phyloP scores from a whole-genome alignment of 2,888 invertebrate species.

The Orthosia gothica region DNA sequence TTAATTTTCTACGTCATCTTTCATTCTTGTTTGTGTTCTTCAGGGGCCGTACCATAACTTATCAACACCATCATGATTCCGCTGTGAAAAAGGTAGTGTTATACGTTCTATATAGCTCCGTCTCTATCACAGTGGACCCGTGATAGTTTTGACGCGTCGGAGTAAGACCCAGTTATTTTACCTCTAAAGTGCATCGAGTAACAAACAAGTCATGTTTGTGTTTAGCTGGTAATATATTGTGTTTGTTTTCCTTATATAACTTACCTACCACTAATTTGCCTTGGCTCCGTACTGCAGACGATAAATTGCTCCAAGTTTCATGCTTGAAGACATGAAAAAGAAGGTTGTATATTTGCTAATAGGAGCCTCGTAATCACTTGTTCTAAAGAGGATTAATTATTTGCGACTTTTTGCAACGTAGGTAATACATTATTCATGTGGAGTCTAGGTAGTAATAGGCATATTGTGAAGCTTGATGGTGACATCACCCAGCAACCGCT shows the following conservation, averaged over 20 bases:
- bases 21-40: neutral
- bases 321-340: constrained; percentile 15
- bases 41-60: too few relatives aligned
- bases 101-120: too few relatives aligned
- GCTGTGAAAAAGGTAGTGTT: too few relatives aligned
- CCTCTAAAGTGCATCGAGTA: too few relatives aligned
- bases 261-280: neutral
- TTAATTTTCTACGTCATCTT: constrained; percentile 11
- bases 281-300: neutral
- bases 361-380: neutral
- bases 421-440: constrained; percentile 23
- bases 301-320: neutral
- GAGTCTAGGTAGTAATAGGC: neutral
- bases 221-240: neutral
- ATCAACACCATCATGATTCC: too few relatives aligned
- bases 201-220: neutral
- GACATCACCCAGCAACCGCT: constrained; percentile 31
- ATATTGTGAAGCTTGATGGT: constrained; percentile 13
- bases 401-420: constrained; percentile 8
- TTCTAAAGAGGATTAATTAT: neutral
- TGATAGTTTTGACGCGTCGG: too few relatives aligned
- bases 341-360: neutral
- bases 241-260: constrained; percentile 13
- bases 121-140: too few relatives aligned
- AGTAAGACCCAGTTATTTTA: too few relatives aligned